Evolutionary conservation across 2,888 invertebrate species (phyloP).

Genomic region (Eupithecia tripunctaria): DNA sequence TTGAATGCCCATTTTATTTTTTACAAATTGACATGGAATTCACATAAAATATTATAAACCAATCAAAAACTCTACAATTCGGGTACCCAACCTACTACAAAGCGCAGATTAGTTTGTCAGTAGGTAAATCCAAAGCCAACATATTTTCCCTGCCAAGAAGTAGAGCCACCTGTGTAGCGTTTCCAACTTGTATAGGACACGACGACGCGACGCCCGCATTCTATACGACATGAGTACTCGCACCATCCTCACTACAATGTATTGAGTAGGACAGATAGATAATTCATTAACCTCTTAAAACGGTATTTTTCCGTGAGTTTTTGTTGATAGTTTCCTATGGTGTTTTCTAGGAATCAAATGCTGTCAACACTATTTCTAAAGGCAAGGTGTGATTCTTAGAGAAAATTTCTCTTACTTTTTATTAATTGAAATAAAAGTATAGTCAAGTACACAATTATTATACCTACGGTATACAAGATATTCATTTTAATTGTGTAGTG

Average conservation of each 20-base stretch:
- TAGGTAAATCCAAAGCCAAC: not conserved
- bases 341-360: not conserved
- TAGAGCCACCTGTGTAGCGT: constrained; percentile 65
- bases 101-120: not conserved
- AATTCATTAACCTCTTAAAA: constrained; percentile 1
- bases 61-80: not conserved
- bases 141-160: constrained; percentile 31
- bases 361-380: not conserved
- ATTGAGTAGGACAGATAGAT: constrained; percentile 8
- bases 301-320: not conserved
- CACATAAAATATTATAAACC: not conserved
- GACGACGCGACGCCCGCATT: constrained; percentile 27
- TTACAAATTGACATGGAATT: not conserved
- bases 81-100: not conserved
- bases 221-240: constrained; percentile 19
- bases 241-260: constrained; percentile 3
- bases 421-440: not conserved
- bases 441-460: too few species aligned
- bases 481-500: too few species aligned
- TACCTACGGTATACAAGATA: too few species aligned
- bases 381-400: not conserved
- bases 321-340: not conserved
- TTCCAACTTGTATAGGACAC: constrained; percentile 26
- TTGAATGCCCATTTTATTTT: not conserved
- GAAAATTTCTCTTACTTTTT: not conserved